Evolutionary conservation across 2,888 invertebrate genomes (phyloP).

Genomic region (Sesia bembeciformis): DNA sequence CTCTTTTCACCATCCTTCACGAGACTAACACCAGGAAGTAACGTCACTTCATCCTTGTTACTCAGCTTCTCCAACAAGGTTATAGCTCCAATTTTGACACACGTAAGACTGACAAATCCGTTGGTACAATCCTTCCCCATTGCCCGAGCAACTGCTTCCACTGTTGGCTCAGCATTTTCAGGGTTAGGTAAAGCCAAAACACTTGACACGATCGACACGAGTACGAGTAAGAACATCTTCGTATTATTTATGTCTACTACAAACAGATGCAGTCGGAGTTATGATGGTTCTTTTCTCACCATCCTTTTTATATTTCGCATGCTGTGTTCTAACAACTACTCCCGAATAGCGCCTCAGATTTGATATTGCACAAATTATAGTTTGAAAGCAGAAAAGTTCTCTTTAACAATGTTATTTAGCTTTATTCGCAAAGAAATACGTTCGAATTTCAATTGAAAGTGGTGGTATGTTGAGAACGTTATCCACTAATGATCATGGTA

Average conservation of each 20-base stretch:
- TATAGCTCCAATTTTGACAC: conserved; percentile 40
- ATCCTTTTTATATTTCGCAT: conserved; percentile 49
- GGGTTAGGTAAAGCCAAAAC: conserved; percentile 31
- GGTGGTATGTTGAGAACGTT: no score
- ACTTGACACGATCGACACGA: conserved; percentile 19
- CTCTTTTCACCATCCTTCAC: conserved; percentile 74
- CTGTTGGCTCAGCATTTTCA: conserved; percentile 20
- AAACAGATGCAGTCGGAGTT: conserved; percentile 1
- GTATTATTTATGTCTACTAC: conserved; percentile 24
- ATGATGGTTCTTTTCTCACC: conserved; percentile 7
- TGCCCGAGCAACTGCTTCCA: conserved; percentile 18
- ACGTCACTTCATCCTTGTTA: conserved; percentile 33
- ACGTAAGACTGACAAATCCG: conserved; percentile 36
- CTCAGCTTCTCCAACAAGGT: conserved; percentile 35
- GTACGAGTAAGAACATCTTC: conserved; percentile 32
- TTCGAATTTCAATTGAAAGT: no score
- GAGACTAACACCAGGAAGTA: conserved; percentile 69
- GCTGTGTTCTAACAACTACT: conserved; percentile 48
- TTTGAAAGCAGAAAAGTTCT: conserved; percentile 4
- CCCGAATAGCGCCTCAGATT: conserved; percentile 25
- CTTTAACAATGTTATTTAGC: no score
- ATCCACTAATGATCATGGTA: no score
- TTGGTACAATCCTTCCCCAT: conserved; percentile 36
- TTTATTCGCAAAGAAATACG: no score
- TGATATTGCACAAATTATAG: conserved; percentile 8